Base-by-base conservation (phyloP, 2,113 vertebrate genomes). In the Grantiella picta region DNA sequence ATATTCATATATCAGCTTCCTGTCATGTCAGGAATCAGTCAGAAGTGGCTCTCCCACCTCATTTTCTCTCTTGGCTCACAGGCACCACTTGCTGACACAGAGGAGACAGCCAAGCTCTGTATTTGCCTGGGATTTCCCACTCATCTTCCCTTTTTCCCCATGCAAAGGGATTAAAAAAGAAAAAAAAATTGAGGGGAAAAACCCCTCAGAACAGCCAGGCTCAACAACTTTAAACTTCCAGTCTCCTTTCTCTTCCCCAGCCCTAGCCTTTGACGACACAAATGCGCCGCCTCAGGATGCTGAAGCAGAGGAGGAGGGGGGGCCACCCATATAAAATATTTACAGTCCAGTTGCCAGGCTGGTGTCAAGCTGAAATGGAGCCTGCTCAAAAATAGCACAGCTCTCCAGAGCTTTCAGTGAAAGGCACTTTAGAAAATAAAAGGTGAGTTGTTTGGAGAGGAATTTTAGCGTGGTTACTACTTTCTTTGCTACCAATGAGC, bases 371-470 rank as follows among this genome's bases (percentile, higher is more conserved):
- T 98, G 97, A 99, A 98, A 98, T 97, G 97, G 97, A 98, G 98
- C 97, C 97, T 86, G 92, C 98, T 98, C 97, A 99, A 98, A 99
- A 99, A 99, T 98, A 99, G 98, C 98, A 97, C 97, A 97, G 98
- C 97, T 96, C 97, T 98, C 96, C 89, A 38, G 79, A 91, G 97
- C 84, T 56, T 96, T 95, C 96, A 96, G 96, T 97, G 85, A 96
- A 94, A 96, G 95, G 95, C 92, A 86, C 89, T 92, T 68, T 73
- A 95, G 70, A 94, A 91, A 97, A 90, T 72, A 95, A 94, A 83
- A 92, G 82, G 91, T 42, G 92, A 96, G 81, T 78, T 86, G 91
- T 96, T 60, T 86, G 59, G 56, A 92, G 87, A 93, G 45, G 57
- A 70, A 57, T 80, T 83, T 82, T 90, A 83, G 53, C 31, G 11